Evolutionary conservation across 2,888 invertebrate species (phyloP).

Genomic region (Epistrophe grossulariae): DNA sequence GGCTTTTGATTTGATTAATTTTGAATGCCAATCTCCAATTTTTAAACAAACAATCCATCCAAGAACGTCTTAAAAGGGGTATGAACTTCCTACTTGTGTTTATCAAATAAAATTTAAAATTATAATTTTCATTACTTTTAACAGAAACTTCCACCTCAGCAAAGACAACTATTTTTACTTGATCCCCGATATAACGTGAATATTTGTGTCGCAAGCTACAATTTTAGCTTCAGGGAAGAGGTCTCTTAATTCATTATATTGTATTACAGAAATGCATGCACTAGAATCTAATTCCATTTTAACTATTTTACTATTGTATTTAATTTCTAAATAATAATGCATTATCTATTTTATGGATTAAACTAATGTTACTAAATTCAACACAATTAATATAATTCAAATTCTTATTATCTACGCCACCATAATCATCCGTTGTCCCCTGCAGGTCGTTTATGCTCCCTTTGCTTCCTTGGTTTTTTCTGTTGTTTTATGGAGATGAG

Average conservation of each 20-base stretch:
- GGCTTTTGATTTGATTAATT: neutral
- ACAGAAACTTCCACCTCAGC: constrained; percentile 8
- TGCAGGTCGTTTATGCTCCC: too few relatives aligned
- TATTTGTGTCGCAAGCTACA: neutral
- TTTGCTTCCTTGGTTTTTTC: too few relatives aligned
- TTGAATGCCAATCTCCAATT: neutral
- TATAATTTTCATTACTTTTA: constrained; percentile 6
- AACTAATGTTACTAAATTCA: neutral
- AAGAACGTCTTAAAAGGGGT: neutral
- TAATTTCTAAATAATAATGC: constrained; percentile 12
- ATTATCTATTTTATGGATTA: constrained; percentile 14
- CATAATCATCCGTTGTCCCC: too few relatives aligned
- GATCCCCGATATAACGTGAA: constrained; percentile 12
- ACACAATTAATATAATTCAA: constrained; percentile 12
- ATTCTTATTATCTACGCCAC: neutral
- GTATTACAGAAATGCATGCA: constrained; percentile 10
- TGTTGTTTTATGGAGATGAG: too few relatives aligned
- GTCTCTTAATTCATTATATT: constrained; percentile 13
- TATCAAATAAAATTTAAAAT: constrained; percentile 16
- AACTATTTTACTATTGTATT: neutral
- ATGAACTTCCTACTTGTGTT: constrained; percentile 24
- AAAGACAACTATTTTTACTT: neutral
- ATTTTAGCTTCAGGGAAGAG: constrained; percentile 5
- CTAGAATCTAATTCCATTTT: constrained; percentile 23
- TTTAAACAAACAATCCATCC: constrained; percentile 18